These are phyloP conservation scores for Cartodere bifasciata DNA, from an alignment of 2,888 invertebrate species.

Conservation along the genomic window DNA sequence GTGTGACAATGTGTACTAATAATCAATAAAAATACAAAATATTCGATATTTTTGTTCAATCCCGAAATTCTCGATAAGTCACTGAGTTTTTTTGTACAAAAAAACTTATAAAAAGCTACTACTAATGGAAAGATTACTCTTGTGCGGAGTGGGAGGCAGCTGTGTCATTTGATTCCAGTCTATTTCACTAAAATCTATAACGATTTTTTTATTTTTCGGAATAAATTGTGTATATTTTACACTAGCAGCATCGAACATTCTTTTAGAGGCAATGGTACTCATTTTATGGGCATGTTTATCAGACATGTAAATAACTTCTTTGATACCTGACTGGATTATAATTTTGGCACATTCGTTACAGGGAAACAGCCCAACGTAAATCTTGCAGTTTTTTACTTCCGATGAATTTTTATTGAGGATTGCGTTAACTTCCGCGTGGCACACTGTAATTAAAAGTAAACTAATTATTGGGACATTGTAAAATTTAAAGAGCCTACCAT, in stretches of 20 bases:
- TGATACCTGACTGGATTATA: constrained; percentile 88
- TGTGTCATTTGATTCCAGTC: constrained; percentile 44
- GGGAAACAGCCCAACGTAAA: constrained; percentile 87
- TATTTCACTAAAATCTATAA: constrained; percentile 54
- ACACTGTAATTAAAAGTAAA: constrained; percentile 50
- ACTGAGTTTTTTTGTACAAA: no score
- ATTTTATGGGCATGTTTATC: constrained; percentile 65
- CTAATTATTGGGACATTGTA: neutral
- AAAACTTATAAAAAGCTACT: no score
- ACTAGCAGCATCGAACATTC: constrained; percentile 69
- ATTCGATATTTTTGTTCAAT: no score
- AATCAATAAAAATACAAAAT: no score
- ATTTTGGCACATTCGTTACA: constrained; percentile 97
- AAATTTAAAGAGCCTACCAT: constrained; percentile 47
- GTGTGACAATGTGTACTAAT: no score
- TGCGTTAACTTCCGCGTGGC: constrained; percentile 97
- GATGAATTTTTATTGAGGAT: constrained; percentile 79
- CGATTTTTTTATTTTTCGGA: constrained; percentile 48
- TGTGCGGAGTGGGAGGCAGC: constrained; percentile 32
- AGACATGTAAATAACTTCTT: constrained; percentile 63
- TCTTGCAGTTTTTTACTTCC: constrained; percentile 62
- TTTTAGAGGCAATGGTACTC: constrained; percentile 61
- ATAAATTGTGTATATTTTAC: constrained; percentile 55
- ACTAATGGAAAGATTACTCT: no score
- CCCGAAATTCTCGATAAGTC: no score